phyloP scores from a whole-genome alignment of 2,888 invertebrate species.

The Euclidia mi region DNA sequence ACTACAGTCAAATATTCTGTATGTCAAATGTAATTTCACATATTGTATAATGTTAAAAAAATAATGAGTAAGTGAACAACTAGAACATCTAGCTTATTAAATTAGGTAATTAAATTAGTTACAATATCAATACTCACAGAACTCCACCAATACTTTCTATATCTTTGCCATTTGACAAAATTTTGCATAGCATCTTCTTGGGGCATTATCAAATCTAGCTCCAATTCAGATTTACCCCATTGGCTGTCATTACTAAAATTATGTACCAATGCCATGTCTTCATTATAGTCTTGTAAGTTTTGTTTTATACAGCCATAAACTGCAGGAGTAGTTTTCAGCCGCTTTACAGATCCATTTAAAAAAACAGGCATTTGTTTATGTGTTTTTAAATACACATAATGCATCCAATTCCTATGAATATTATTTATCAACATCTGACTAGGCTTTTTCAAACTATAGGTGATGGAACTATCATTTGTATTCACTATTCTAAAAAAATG shows the following conservation, averaged over 20 bases:
- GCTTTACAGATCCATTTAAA: constrained; percentile 50
- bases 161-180: constrained; percentile 94
- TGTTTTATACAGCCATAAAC: constrained; percentile 67
- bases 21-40: too few relatives aligned
- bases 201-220: constrained; percentile 81
- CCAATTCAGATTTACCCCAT: constrained; percentile 62
- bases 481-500: constrained; percentile 71
- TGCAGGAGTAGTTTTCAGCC: constrained; percentile 30
- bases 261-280: constrained; percentile 54
- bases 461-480: constrained; percentile 47
- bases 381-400: constrained; percentile 71
- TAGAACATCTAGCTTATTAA: too few relatives aligned
- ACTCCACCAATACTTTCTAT: constrained; percentile 96
- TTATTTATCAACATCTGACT: constrained; percentile 76
- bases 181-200: constrained; percentile 89
- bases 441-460: constrained; percentile 66
- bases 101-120: too few relatives aligned
- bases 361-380: constrained; percentile 72
- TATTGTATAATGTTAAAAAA: too few relatives aligned
- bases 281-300: constrained; percentile 43
- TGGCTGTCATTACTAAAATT: constrained; percentile 49
- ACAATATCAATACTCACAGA: constrained; percentile 87
- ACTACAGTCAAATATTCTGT: too few relatives aligned
- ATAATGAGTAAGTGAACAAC: too few relatives aligned
- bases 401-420: constrained; percentile 77